Conservation (phyloP, 2,113 vertebrate genomes). For the Corythaixoides concolor region DNA sequence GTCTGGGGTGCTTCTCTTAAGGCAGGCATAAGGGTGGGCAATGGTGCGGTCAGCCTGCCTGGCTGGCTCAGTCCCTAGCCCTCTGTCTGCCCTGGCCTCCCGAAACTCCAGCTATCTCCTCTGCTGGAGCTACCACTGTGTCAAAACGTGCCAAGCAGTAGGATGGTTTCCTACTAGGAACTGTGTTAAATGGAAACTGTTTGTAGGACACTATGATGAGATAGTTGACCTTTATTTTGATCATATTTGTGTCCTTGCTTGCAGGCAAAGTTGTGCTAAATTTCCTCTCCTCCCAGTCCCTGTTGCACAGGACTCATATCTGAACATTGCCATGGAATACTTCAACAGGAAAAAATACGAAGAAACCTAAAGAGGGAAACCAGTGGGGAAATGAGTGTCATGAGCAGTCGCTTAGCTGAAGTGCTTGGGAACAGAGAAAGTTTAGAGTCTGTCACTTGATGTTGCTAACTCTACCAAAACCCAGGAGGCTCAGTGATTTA, state of each 20-base stretch:
- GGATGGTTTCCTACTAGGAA: not conserved
- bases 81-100: not conserved
- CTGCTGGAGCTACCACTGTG: not conserved
- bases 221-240: not conserved
- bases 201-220: not conserved
- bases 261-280: not conserved
- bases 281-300: not conserved
- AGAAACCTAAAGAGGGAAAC: not conserved
- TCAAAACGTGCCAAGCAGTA: not conserved
- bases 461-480: not conserved
- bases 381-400: not conserved
- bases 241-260: not conserved
- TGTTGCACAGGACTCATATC: not conserved
- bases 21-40: not conserved
- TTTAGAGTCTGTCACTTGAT: conserved; percentile 13
- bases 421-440: not conserved
- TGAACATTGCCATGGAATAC: not conserved
- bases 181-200: not conserved
- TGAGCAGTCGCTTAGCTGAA: not conserved
- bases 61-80: not conserved
- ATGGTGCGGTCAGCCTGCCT: not conserved
- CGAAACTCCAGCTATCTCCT: not conserved
- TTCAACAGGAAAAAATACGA: not conserved
- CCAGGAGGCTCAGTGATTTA: not conserved
- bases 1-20: not conserved